A percentile compares a stretch with the other conserved stretches of the same genome.
phyloP scores from a whole-genome alignment of 2,113 vertebrate genomes.

The Saccopteryx leptura region DNA sequence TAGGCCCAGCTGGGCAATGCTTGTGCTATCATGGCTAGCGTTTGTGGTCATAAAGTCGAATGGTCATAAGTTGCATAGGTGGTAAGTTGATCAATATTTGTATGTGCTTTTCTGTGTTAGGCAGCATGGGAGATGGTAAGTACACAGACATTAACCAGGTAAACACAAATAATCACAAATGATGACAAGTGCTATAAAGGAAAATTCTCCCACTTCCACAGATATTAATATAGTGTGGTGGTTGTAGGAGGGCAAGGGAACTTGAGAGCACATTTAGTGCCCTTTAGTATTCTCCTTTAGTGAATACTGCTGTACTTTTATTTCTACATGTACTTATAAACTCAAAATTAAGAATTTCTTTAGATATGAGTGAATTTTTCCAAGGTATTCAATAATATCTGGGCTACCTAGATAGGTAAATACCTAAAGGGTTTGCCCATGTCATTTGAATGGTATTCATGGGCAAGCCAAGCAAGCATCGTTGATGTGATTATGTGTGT shows the following conservation, averaged over 20 bases:
- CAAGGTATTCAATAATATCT: neutral
- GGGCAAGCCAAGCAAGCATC: neutral
- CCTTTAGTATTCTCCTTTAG: neutral
- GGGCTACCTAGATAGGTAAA: neutral
- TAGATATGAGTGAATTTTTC: neutral
- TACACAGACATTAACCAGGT: too few relatives aligned
- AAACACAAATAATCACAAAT: neutral
- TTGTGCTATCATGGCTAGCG: too few relatives aligned
- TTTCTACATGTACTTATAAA: neutral
- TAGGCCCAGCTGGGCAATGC: too few relatives aligned
- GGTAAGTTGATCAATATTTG: too few relatives aligned
- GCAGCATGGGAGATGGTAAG: neutral
- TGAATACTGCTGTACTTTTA: neutral
- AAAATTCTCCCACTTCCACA: neutral
- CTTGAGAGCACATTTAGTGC: neutral
- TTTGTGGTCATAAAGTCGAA: too few relatives aligned
- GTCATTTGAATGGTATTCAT: neutral
- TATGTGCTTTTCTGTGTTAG: neutral
- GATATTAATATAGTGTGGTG: rapidly evolving
- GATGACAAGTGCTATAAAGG: neutral
- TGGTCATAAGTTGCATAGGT: too few relatives aligned
- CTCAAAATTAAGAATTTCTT: slow-evolving; percentile 36
- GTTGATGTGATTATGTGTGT: neutral
- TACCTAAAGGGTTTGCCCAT: neutral
- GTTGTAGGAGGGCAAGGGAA: neutral